Evolutionary conservation across 2,797 vertebrate genomes (phyloP).

Genomic region (Pseudochaenichthys georgianus): DNA sequence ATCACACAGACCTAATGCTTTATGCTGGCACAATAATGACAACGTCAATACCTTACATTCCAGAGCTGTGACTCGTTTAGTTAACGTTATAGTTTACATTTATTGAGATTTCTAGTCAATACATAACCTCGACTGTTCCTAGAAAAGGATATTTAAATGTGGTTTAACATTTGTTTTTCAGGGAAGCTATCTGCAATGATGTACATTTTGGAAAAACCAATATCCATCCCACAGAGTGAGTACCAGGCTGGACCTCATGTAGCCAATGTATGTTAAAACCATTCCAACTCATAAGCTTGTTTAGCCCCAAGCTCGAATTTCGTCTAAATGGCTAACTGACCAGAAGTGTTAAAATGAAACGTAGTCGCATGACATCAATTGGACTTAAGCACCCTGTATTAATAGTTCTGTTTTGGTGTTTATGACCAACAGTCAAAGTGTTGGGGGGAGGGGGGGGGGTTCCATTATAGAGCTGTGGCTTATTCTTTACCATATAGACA

Average conservation of each 20-base stretch:
- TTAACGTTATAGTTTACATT: not conserved
- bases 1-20: not conserved
- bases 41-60: not conserved
- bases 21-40: too few relatives aligned
- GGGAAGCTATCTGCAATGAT: not conserved
- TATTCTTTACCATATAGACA: too few relatives aligned
- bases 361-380: constrained; percentile 24
- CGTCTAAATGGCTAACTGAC: constrained; percentile 19
- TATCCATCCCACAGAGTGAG: not conserved
- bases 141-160: not conserved
- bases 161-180: constrained; percentile 20
- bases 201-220: not conserved
- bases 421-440: too few relatives aligned
- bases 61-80: not conserved
- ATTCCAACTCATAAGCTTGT: constrained; percentile 16
- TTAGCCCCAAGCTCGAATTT: constrained; percentile 30
- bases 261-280: not conserved
- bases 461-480: too few relatives aligned
- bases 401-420: constrained; percentile 38
- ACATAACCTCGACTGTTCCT: not conserved
- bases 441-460: too few relatives aligned
- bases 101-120: not conserved
- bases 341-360: constrained; percentile 34
- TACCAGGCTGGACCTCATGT: not conserved
- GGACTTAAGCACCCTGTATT: constrained; percentile 37